Percentiles rank a stretch among this genome's conserved stretches.
Evolutionary conservation across 2,888 invertebrate species (phyloP).

Genomic region (Polydrusus cervinus): DNA sequence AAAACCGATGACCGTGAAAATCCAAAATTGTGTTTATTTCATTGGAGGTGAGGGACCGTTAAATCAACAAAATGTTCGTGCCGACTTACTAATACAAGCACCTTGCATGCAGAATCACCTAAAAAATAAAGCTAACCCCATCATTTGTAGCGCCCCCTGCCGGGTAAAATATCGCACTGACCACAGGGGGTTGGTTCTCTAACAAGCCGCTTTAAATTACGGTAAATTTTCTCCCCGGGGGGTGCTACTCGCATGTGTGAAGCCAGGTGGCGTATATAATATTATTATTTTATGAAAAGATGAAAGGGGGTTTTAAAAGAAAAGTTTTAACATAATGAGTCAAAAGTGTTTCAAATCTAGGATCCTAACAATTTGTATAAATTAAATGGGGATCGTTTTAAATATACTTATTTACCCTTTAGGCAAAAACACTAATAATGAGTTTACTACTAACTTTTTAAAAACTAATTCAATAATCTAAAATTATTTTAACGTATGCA

Average conservation of each 20-base stretch:
- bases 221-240: slow-evolving; percentile 51
- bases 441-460: no score
- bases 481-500: no score
- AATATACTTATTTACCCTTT: no score
- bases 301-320: slow-evolving; percentile 23
- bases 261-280: slow-evolving; percentile 50
- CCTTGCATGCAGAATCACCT: slow-evolving; percentile 33
- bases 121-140: slow-evolving; percentile 36
- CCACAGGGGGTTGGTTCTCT: slow-evolving; percentile 45
- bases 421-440: no score
- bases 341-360: no score
- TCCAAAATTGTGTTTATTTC: no score
- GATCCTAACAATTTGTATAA: no score
- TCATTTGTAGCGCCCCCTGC: slow-evolving; percentile 38
- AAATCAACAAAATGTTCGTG: slow-evolving; percentile 20
- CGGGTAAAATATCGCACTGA: slow-evolving; percentile 46
- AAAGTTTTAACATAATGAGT: not conserved
- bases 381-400: no score
- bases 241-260: slow-evolving; percentile 50
- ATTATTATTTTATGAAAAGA: slow-evolving; percentile 30
- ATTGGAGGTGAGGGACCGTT: not conserved
- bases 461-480: no score
- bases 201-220: slow-evolving; percentile 55
- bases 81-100: not conserved
- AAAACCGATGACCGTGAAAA: no score